These are phyloP conservation scores for Ypsolopha sequella DNA, from an alignment of 2,888 invertebrate genomes.

Conservation along the genomic window DNA sequence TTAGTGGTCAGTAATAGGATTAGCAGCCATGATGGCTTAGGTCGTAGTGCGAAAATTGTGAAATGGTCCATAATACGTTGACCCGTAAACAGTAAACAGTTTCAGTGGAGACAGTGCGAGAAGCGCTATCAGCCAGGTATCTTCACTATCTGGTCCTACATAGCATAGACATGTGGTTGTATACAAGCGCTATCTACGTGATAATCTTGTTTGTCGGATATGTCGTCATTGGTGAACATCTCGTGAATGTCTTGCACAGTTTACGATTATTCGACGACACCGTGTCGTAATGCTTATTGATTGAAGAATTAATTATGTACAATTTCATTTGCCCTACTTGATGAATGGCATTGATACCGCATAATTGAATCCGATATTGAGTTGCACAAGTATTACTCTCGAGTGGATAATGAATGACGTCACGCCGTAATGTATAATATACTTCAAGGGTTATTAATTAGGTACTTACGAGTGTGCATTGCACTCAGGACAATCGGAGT, in stretches of 20 bases:
- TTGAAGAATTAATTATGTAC: neutral
- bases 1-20: slow-evolving; percentile 39
- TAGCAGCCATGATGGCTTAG: slow-evolving; percentile 22
- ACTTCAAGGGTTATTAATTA: too few species aligned
- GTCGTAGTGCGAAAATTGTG: slow-evolving; percentile 2
- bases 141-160: neutral
- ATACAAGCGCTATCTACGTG: slow-evolving; percentile 8
- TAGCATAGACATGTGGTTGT: neutral
- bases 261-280: neutral
- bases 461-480: too few species aligned
- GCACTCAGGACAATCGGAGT: too few species aligned
- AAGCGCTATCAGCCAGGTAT: neutral
- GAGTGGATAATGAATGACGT: neutral
- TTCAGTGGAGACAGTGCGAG: neutral
- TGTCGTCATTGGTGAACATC: slow-evolving; percentile 20
- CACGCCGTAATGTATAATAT: neutral
- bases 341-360: neutral
- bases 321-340: neutral
- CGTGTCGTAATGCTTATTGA: neutral
- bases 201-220: slow-evolving; percentile 31
- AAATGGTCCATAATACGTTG: too few species aligned
- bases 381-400: neutral
- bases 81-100: neutral
- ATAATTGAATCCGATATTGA: neutral
- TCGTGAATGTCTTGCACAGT: slow-evolving; percentile 1